Conservation (phyloP, 2,888 invertebrate species). For the Cheilosia variabilis region DNA sequence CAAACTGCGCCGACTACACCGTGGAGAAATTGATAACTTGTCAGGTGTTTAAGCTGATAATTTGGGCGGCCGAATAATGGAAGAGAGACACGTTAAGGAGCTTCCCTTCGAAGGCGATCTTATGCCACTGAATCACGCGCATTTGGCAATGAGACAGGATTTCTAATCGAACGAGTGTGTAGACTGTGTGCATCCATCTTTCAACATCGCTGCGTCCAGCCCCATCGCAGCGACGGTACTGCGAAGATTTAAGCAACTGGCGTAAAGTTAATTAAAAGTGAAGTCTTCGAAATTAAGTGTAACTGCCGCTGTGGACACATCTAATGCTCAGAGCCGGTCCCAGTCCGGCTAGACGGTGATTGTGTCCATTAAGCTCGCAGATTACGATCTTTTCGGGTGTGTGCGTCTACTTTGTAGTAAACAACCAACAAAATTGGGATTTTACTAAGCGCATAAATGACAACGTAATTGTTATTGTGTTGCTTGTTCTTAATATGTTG, state of each 20-base stretch:
- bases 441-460: constrained; percentile 13
- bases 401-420: constrained; percentile 23
- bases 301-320: constrained; percentile 38
- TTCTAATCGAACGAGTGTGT: constrained; percentile 16
- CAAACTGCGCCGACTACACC: constrained; percentile 25
- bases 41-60: constrained; percentile 67
- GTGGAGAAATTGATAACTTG: constrained; percentile 67
- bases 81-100: constrained; percentile 55
- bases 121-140: constrained; percentile 8
- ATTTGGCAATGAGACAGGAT: constrained; percentile 48
- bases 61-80: constrained; percentile 20
- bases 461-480: constrained; percentile 3
- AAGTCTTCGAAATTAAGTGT: constrained; percentile 34
- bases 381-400: constrained; percentile 41
- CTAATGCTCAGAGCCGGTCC: constrained; percentile 9
- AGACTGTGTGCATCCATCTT: not conserved
- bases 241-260: not conserved
- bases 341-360: constrained; percentile 21
- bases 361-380: constrained; percentile 26
- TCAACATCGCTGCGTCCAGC: constrained; percentile 1
- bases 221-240: not conserved
- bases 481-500: not conserved
- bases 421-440: not conserved
- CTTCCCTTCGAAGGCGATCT: constrained; percentile 67
- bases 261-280: constrained; percentile 43